Evolutionary conservation across 2,888 invertebrate species (phyloP).

Genomic region (Drosophila anomalata): DNA sequence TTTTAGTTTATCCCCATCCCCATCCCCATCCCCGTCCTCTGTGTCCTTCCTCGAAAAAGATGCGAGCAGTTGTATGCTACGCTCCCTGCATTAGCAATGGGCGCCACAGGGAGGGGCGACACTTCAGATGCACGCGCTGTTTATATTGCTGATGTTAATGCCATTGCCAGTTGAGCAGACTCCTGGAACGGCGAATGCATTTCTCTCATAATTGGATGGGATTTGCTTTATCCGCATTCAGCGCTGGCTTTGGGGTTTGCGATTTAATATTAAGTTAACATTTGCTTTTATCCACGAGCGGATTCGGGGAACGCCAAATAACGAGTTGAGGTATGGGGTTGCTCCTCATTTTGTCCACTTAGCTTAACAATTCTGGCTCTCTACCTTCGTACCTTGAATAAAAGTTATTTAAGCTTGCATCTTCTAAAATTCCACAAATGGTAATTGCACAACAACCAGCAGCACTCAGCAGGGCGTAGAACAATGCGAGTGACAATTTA

Average conservation of each 20-base stretch:
- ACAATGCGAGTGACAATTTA: conserved; percentile 63
- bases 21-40: neutral
- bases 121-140: conserved; percentile 51
- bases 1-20: conserved; percentile 35
- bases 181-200: conserved; percentile 32
- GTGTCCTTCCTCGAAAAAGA: conserved; percentile 21
- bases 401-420: conserved; percentile 3
- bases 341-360: neutral
- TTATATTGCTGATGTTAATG: conserved; percentile 56
- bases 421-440: conserved; percentile 18
- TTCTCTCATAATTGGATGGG: conserved; percentile 56
- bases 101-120: conserved; percentile 8
- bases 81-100: conserved; percentile 18
- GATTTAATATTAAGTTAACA: conserved; percentile 29
- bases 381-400: neutral
- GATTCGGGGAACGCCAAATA: no score
- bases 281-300: neutral
- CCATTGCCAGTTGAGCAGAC: conserved; percentile 48
- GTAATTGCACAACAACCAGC: conserved; percentile 29
- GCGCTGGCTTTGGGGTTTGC: conserved; percentile 3
- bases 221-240: conserved; percentile 24
- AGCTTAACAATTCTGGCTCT: neutral
- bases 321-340: no score
- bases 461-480: conserved; percentile 13
- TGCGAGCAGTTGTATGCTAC: conserved; percentile 65